phyloP scores from a whole-genome alignment of 2,113 vertebrate genomes.

The Apus apus region DNA sequence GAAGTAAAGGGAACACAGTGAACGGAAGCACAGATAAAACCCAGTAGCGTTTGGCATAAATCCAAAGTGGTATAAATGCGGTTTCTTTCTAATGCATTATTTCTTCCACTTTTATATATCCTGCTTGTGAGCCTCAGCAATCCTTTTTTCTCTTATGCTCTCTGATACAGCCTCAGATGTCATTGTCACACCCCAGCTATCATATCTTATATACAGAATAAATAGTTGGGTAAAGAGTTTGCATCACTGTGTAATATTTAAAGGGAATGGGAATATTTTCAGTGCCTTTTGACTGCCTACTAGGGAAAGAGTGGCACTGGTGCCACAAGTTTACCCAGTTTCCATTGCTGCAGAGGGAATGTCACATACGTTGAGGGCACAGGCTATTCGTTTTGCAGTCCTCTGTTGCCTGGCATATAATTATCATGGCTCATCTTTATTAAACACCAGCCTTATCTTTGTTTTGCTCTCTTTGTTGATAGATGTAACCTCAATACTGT shows the following conservation, averaged over 20 bases:
- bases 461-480: constrained; percentile 75
- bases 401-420: constrained; percentile 61
- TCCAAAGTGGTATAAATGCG: not conserved
- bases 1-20: not conserved
- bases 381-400: constrained; percentile 1
- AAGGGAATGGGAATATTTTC: not conserved
- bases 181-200: rapidly evolving
- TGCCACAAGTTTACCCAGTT: constrained; percentile 21
- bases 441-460: constrained; percentile 74
- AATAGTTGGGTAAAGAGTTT: not conserved
- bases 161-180: not conserved
- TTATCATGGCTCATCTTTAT: constrained; percentile 76
- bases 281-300: not conserved
- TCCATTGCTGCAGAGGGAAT: not conserved
- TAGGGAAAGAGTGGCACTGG: not conserved
- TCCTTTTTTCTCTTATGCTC: not conserved
- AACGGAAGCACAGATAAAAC: not conserved
- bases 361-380: not conserved
- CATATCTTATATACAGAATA: not conserved
- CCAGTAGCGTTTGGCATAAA: rapidly evolving
- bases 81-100: not conserved
- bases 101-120: not conserved
- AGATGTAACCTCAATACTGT: constrained; percentile 76
- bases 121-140: not conserved
- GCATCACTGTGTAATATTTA: not conserved